Percentiles rank a stretch among this genome's conserved stretches.
These are phyloP conservation scores for Onychostruthus taczanowskii DNA, from an alignment of 2,113 vertebrate genomes.

Conservation along the genomic window DNA sequence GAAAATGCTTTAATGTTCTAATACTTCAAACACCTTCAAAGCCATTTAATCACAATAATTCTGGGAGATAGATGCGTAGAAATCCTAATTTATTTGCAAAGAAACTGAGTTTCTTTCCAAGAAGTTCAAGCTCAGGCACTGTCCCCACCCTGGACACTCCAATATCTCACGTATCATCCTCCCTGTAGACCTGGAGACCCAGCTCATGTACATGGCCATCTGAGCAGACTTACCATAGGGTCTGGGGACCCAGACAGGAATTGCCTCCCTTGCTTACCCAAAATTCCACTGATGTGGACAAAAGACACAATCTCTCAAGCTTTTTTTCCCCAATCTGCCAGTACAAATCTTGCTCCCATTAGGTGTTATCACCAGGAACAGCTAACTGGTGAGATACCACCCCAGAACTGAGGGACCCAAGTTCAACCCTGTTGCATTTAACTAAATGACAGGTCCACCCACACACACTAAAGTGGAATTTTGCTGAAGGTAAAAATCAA, in stretches of 20 bases:
- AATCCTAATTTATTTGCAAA: neutral
- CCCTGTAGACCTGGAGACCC: neutral
- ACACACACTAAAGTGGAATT: neutral
- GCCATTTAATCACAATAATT: neutral
- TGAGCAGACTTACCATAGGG: neutral
- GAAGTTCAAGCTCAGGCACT: neutral
- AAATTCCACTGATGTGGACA: neutral
- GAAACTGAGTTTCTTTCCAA: neutral
- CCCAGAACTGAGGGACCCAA: neutral
- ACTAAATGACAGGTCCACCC: neutral
- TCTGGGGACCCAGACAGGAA: neutral
- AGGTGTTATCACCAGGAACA: neutral
- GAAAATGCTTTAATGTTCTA: neutral
- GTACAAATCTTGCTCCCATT: neutral
- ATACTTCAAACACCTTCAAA: neutral
- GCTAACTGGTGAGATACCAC: neutral
- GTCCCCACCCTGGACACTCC: neutral
- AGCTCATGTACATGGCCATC: neutral
- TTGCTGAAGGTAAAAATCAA: conserved; percentile 2
- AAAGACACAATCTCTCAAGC: neutral
- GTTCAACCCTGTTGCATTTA: neutral
- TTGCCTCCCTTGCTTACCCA: neutral
- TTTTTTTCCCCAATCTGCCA: neutral
- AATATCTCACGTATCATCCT: neutral
- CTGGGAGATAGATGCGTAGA: neutral